Evolutionary conservation across 2,113 vertebrate genomes (phyloP).

Genomic region (Echinops telfairi): DNA sequence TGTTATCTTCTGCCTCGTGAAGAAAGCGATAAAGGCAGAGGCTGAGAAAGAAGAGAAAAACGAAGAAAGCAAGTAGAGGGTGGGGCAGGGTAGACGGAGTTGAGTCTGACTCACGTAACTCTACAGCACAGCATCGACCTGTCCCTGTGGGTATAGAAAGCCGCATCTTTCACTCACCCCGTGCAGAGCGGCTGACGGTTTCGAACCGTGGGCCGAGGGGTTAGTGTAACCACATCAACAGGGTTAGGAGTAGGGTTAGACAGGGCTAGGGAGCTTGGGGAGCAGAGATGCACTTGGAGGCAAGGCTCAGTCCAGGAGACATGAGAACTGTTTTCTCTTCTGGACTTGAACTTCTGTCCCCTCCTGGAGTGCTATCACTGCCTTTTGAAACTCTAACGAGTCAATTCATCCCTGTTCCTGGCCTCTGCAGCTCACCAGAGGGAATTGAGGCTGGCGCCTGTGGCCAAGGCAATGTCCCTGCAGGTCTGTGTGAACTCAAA

Average conservation of each 20-base stretch:
- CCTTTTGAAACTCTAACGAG: slow-evolving; percentile 76
- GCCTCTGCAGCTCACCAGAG: slow-evolving; percentile 33
- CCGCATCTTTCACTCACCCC: too few species aligned
- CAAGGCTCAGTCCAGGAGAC: too few species aligned
- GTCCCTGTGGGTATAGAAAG: too few species aligned
- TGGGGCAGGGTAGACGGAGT: not conserved
- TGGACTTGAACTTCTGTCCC: slow-evolving; percentile 40
- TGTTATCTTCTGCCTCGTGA: slow-evolving; percentile 12
- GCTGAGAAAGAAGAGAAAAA: not conserved
- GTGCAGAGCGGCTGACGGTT: too few species aligned
- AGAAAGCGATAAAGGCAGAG: not conserved
- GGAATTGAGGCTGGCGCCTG: slow-evolving; percentile 50
- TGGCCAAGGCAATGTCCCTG: slow-evolving; percentile 9
- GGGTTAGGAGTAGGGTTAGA: not conserved
- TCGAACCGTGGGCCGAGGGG: too few species aligned
- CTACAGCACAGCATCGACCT: too few species aligned
- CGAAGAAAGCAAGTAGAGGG: not conserved
- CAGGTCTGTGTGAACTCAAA: slow-evolving; percentile 42
- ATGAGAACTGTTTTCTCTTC: not conserved
- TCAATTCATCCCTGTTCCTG: slow-evolving; percentile 59
- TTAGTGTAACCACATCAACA: too few species aligned
- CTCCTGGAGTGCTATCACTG: slow-evolving; percentile 35
- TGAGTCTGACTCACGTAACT: too few species aligned
- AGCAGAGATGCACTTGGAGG: not conserved
- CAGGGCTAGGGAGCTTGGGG: not conserved